Percentiles rank a stretch among this genome's conserved stretches.
phyloP scores from a whole-genome alignment of 2,888 invertebrate species.

The Papilio protenor region DNA sequence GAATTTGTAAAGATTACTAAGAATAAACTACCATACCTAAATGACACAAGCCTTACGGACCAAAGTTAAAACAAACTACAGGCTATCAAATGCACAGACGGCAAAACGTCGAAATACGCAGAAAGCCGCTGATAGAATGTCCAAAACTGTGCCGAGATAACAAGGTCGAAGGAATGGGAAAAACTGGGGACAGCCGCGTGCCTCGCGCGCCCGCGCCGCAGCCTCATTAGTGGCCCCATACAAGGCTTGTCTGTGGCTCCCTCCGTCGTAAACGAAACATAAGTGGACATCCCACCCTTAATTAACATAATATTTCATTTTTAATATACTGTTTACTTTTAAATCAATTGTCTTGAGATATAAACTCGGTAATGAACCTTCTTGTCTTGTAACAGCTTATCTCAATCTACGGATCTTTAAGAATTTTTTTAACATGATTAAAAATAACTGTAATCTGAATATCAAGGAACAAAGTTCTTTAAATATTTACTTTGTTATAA shows the following conservation, averaged over 20 bases:
- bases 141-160: constrained; percentile 38
- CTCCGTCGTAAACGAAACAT: constrained; percentile 44
- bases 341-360: constrained; percentile 38
- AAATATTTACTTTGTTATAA: background rate
- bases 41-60: background rate
- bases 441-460: background rate
- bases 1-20: background rate
- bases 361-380: constrained; percentile 30
- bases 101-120: constrained; percentile 21
- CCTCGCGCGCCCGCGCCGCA: constrained; percentile 51
- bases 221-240: constrained; percentile 65
- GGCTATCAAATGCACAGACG: constrained; percentile 9
- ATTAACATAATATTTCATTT: constrained; percentile 45
- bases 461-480: constrained; percentile 4
- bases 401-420: constrained; percentile 16
- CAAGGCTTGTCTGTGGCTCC: constrained; percentile 54
- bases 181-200: constrained; percentile 50
- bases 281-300: constrained; percentile 47
- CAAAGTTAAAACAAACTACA: background rate
- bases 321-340: constrained; percentile 37
- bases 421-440: background rate
- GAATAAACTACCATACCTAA: background rate
- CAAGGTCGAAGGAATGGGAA: constrained; percentile 47
- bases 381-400: constrained; percentile 10
- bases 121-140: constrained; percentile 32